Evolutionary conservation across 2,113 vertebrate species (phyloP).

Genomic region (Excalfactoria chinensis): DNA sequence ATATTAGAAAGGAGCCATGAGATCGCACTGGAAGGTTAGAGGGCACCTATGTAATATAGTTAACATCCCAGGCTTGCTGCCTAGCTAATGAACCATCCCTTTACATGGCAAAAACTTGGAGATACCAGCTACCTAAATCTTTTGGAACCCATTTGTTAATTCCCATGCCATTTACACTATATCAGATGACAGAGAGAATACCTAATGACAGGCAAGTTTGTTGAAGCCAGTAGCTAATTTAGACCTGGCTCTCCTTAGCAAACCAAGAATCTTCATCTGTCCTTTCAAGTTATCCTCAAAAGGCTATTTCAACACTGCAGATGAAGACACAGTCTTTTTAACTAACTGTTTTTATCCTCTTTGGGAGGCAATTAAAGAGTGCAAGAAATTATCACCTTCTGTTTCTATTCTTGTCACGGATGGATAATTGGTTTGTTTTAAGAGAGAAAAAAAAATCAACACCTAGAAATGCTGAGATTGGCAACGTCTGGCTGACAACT

Average conservation of each 20-base stretch:
- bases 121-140: neutral
- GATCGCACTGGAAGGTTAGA: accelerated
- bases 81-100: accelerated
- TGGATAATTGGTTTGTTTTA: conserved; percentile 53
- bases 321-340: conserved; percentile 46
- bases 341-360: conserved; percentile 59
- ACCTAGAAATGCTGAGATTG: too few relatives aligned
- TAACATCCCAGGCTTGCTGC: neutral
- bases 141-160: neutral
- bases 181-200: conserved; percentile 49
- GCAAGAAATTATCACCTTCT: conserved; percentile 62
- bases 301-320: conserved; percentile 46
- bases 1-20: neutral
- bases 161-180: neutral
- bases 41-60: accelerated
- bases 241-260: conserved; percentile 44
- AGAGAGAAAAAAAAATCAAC: neutral
- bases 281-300: conserved; percentile 71
- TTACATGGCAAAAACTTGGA: neutral
- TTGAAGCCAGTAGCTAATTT: conserved; percentile 57
- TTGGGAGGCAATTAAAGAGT: conserved; percentile 73
- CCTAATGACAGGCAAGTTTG: conserved; percentile 41
- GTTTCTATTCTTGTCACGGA: conserved; percentile 57
- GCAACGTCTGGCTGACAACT: neutral
- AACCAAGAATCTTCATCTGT: conserved; percentile 58